These are phyloP conservation scores for Stenotaenia linearis DNA, from an alignment of 2,888 invertebrate species.

Conservation along the genomic window DNA sequence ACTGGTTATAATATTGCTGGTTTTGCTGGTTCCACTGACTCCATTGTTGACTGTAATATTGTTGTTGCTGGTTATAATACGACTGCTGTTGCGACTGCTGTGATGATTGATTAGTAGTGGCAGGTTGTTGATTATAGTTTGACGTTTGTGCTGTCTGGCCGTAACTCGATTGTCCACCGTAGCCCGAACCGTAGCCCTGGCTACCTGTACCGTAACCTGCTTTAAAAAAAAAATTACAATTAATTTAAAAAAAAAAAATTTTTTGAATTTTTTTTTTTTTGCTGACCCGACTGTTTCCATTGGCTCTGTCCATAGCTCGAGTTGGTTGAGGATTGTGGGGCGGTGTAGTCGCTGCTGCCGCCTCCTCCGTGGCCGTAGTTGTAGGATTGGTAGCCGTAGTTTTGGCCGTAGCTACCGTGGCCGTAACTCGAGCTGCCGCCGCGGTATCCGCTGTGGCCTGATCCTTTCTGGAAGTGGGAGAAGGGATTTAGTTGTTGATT, in stretches of 20 bases:
- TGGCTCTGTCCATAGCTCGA: neutral
- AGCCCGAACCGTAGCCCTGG: neutral
- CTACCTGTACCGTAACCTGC: neutral
- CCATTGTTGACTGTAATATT: slow-evolving; percentile 37
- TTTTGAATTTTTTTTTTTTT: neutral
- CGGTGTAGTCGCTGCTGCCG: neutral
- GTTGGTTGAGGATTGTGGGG: neutral
- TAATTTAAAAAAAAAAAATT: too few species aligned
- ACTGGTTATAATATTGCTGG: slow-evolving; percentile 36
- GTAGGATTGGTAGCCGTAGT: slow-evolving; percentile 1
- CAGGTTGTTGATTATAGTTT: slow-evolving; percentile 6
- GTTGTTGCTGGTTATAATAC: slow-evolving; percentile 31
- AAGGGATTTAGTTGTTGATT: too few species aligned
- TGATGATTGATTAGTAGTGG: neutral
- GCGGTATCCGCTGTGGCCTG: slow-evolving; percentile 31
- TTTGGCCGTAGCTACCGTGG: slow-evolving; percentile 35
- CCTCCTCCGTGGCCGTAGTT: neutral
- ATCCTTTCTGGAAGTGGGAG: neutral
- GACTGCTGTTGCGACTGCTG: slow-evolving; percentile 28
- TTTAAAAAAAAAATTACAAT: too few species aligned
- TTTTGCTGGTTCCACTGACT: slow-evolving; percentile 35
- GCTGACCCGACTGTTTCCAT: neutral
- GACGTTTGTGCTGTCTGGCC: neutral
- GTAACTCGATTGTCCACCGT: slow-evolving; percentile 2
- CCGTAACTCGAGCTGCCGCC: slow-evolving; percentile 46